Evolutionary conservation across 2,113 vertebrate species (phyloP), one percentile per base, ranked within the genome.

Genomic region (Dissostichus mawsoni): DNA sequence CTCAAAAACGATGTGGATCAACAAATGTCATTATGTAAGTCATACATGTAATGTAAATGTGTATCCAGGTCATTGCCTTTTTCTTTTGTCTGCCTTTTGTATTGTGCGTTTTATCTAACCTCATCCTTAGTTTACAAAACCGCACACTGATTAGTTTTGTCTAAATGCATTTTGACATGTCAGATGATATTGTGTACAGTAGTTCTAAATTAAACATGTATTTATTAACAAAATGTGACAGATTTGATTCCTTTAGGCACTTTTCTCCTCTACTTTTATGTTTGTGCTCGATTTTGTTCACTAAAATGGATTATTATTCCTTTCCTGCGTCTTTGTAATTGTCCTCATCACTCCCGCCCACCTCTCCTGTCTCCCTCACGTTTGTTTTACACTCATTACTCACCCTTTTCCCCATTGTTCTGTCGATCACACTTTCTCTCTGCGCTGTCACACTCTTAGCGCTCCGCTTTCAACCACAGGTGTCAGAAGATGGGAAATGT

Each of bases 171-270:
- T 29, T 29, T 4, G 11, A 59, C 8, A 29, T 64, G 25, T 72
- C 55, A 25, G 53, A 14, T 65, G 1, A 76, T 48, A 16, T 33
- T 64, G 23, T 82, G 56, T 68, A 45, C 17, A 23, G 3, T 36
- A 5, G 2, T 45, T 74, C 12, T 63, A 61, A 63, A 89, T 84
- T 72, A 88, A 90, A 90, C 45, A n/a, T 75, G 5, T 81, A 84
- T 88, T 85, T 80, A 69, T 83, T 53, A 63, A 61, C 25, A 16
- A 9, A 6, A 8, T 61, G 57, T 47, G 17, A 23, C 13, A 47
- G 29, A 29, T 20, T 33, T 44, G 8, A 20, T 69, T 70, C 51
- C 5, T 6, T 48, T 29, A 29, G 29, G 29, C 29, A 29, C 11
- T 63, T 52, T 67, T 9, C 33, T 50, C 23, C 50, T 69, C 58